Evolutionary conservation across 2,888 invertebrate species (phyloP).

Genomic region (Habroteleia sp.): DNA sequence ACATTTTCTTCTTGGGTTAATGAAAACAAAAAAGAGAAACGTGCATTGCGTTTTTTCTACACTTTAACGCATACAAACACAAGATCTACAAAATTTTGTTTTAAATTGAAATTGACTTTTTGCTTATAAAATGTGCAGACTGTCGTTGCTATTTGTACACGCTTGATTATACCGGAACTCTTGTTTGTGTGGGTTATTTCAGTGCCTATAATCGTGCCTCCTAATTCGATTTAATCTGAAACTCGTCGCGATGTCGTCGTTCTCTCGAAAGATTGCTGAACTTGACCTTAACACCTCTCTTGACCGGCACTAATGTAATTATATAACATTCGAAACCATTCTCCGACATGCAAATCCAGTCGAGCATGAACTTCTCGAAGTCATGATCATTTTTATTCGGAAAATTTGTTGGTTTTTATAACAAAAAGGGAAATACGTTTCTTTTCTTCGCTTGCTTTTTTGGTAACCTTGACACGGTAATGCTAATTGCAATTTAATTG

Average conservation of each 20-base stretch:
- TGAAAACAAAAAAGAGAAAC: slow-evolving; percentile 1
- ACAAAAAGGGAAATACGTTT: too few relatives aligned
- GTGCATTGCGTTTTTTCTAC: not conserved
- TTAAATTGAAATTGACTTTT: too few relatives aligned
- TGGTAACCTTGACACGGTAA: too few relatives aligned
- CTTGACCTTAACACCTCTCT: slow-evolving; percentile 52
- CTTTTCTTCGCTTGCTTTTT: too few relatives aligned
- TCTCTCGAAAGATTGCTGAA: slow-evolving; percentile 54
- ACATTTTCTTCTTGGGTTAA: slow-evolving; percentile 22
- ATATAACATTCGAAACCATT: slow-evolving; percentile 48
- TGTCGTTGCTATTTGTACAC: slow-evolving; percentile 8
- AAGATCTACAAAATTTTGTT: too few relatives aligned
- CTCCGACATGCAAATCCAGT: slow-evolving; percentile 33
- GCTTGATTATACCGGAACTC: too few relatives aligned
- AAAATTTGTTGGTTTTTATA: too few relatives aligned
- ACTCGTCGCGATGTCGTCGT: slow-evolving; percentile 43
- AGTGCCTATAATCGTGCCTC: slow-evolving; percentile 16
- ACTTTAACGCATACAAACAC: too few relatives aligned
- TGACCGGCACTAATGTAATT: slow-evolving; percentile 53
- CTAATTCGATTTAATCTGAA: slow-evolving; percentile 53
- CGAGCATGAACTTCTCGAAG: slow-evolving; percentile 10
- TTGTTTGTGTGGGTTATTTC: slow-evolving; percentile 21
- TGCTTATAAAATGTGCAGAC: too few relatives aligned
- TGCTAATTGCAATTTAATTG: too few relatives aligned
- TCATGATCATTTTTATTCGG: slow-evolving; percentile 7